Evolutionary conservation across 2,797 vertebrate species (phyloP).

Genomic region (Arnoldichthys spilopterus): DNA sequence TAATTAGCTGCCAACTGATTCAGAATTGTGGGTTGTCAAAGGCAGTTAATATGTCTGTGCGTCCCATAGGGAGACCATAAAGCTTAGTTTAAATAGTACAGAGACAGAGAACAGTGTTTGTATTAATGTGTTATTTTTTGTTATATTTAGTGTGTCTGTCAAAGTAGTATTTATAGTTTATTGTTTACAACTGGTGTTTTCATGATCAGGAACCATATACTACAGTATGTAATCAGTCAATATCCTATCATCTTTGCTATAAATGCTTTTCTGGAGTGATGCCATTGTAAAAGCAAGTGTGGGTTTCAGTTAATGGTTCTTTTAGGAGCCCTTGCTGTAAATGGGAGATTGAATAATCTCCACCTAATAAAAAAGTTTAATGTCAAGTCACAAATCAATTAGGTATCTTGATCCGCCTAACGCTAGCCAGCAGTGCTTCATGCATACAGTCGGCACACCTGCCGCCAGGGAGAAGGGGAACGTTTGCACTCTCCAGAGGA

Average conservation of each 20-base stretch:
- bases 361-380: too few relatives aligned
- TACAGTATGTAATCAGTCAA: too few relatives aligned
- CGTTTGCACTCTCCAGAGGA: too few relatives aligned
- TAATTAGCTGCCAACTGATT: constrained; percentile 49
- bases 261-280: too few relatives aligned
- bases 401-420: too few relatives aligned
- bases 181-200: not conserved
- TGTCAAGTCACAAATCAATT: not conserved
- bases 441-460: too few relatives aligned
- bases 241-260: not conserved
- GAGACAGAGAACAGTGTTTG: not conserved
- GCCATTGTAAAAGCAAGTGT: too few relatives aligned
- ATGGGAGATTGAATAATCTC: too few relatives aligned
- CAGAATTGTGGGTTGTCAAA: constrained; percentile 61
- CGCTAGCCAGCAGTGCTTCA: too few relatives aligned
- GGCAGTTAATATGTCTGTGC: constrained; percentile 61
- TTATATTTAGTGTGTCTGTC: not conserved
- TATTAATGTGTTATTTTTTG: not conserved
- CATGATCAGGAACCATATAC: not conserved
- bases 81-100: not conserved
- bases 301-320: not conserved
- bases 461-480: too few relatives aligned
- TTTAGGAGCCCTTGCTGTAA: not conserved
- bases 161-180: not conserved
- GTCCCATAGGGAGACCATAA: constrained; percentile 62